Evolutionary conservation across 2,797 vertebrate genomes (phyloP), one percentile per base, ranked within the genome.

Genomic region (Enteromius trimaculatus): DNA sequence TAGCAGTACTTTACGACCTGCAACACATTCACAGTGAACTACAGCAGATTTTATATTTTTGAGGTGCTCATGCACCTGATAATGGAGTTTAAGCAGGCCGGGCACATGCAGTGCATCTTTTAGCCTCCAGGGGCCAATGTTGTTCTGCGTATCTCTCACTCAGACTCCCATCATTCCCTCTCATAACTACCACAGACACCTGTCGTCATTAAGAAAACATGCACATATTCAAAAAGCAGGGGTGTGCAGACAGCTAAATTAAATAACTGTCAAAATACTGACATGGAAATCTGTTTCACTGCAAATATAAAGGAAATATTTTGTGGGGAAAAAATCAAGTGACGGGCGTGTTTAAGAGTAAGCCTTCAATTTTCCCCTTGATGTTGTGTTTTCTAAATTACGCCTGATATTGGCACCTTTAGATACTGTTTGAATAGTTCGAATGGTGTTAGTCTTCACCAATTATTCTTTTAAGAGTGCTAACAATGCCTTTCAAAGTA

Each of bases 91-190:
- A 13, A 37, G 21, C 64, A 26, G 23, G 3, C 42, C 14, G 29
- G 39, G 37, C 23, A 23, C 70, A 51, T 55, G 70, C 19, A 84
- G 74, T 39, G 37, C 39, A 39, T 34, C 37, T 7, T 62, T 3
- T 42, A 19, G 29, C 81, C 94, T 92, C 86, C 69, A 91, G 94
- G 89, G 92, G 91, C 88, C 92, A 92, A 26, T 93, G 90, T 93
- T 92, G 92, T 17, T 88, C 90, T 87, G 72, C 81, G 21, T 23
- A 85, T 86, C 29, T 21, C 49, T 47, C 14, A 81, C 21, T 4
- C 21, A 3, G 17, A 31, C 19, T 53, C 53, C 58, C 37, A n/a
- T 78, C 10, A 68, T 71, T 62, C 3, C 64, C 80, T 47, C 62
- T 51, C 34, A 81, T 82, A 82, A 87, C 80, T 84, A 85, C 53